A percentile compares a stretch with the other conserved stretches of the same genome.
These are phyloP conservation scores for Argyrosomus regius DNA, from an alignment of 2,797 vertebrate species.

Conservation along the genomic window DNA sequence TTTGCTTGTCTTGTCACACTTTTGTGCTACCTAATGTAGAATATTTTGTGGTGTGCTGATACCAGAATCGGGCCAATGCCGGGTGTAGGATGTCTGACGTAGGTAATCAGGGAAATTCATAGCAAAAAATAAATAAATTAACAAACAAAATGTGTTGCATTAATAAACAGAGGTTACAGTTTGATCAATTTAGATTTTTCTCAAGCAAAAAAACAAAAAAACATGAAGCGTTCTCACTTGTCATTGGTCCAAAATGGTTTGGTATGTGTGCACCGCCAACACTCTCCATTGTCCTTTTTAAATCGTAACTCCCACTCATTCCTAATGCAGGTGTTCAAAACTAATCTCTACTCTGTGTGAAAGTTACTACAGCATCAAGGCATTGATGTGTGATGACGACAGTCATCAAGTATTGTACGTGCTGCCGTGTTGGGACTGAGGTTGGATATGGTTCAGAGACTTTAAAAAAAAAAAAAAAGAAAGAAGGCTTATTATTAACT, in stretches of 20 bases:
- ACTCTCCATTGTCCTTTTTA: slow-evolving; percentile 30
- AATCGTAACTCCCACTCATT: slow-evolving; percentile 61
- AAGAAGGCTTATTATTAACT: slow-evolving; percentile 61
- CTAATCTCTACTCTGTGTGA: slow-evolving; percentile 35
- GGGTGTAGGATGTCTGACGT: background rate
- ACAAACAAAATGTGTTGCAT: background rate
- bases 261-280: slow-evolving; percentile 40
- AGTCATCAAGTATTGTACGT: slow-evolving; percentile 66
- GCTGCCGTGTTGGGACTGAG: slow-evolving; percentile 79
- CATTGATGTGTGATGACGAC: no score
- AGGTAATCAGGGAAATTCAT: background rate
- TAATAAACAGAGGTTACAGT: background rate
- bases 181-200: background rate
- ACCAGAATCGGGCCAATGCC: background rate
- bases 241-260: slow-evolving; percentile 29
- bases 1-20: slow-evolving; percentile 33
- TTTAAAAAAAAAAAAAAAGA: slow-evolving; percentile 20
- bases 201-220: background rate
- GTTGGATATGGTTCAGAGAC: slow-evolving; percentile 61
- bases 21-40: slow-evolving; percentile 43
- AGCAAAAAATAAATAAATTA: background rate
- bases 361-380: slow-evolving; percentile 48
- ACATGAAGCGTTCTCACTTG: background rate
- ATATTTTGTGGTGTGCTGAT: slow-evolving; percentile 9
- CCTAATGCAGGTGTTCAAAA: slow-evolving; percentile 55